Percentiles rank a stretch among this genome's conserved stretches.
These are phyloP conservation scores for Hyaena hyaena DNA, from an alignment of 2,113 vertebrate species.

Conservation along the genomic window DNA sequence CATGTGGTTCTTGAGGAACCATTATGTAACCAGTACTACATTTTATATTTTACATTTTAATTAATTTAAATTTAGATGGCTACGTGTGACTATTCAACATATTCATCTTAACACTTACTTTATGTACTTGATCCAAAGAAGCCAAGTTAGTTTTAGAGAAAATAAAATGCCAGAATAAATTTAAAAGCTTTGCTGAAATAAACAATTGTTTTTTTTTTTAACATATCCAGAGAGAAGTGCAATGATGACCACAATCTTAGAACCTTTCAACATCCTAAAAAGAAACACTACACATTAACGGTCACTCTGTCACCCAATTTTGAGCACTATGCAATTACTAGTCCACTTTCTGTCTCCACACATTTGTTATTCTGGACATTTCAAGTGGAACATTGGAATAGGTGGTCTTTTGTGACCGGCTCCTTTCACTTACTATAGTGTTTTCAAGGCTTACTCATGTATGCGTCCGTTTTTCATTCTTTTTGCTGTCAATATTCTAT, in stretches of 20 bases:
- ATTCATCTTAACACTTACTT: neutral
- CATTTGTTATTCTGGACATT: neutral
- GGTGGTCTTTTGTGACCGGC: neutral
- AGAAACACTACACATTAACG: too few relatives aligned
- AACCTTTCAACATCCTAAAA: neutral
- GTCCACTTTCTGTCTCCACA: neutral
- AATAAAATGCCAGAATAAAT: neutral
- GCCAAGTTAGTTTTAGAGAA: neutral
- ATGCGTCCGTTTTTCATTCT: neutral
- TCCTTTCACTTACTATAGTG: neutral
- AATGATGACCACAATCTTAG: neutral
- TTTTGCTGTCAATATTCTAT: neutral
- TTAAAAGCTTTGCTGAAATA: neutral
- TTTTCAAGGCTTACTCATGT: neutral
- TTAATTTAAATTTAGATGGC: constrained; percentile 6
- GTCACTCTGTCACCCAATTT: neutral
- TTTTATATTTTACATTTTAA: neutral
- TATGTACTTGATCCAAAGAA: neutral
- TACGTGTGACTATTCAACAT: neutral
- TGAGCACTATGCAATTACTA: neutral
- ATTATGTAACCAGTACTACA: neutral
- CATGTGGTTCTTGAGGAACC: neutral
- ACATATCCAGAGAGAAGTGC: neutral
- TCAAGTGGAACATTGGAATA: neutral
- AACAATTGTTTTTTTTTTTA: neutral